These are phyloP conservation scores for Exocentrus adspersus DNA, from an alignment of 2,888 invertebrate species.

Conservation along the genomic window DNA sequence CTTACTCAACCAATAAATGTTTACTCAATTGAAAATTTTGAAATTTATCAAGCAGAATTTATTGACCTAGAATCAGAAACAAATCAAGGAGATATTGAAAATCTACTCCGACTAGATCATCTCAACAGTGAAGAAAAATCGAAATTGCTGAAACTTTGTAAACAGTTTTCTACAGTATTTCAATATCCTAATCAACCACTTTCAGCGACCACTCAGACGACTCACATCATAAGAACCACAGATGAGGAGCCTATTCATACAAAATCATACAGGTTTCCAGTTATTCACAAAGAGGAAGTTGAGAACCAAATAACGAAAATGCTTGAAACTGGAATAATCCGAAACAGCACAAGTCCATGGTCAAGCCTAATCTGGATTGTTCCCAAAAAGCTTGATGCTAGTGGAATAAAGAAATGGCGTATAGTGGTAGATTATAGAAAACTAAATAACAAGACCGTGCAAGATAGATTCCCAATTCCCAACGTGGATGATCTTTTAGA, in stretches of 20 bases:
- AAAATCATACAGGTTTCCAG: too few relatives aligned
- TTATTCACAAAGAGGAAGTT: neutral
- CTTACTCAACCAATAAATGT: too few relatives aligned
- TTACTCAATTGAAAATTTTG: too few relatives aligned
- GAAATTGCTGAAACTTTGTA: too few relatives aligned
- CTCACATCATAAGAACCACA: too few relatives aligned
- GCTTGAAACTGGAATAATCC: neutral
- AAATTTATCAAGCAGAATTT: too few relatives aligned
- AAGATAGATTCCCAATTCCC: constrained; percentile 3
- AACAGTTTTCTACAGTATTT: too few relatives aligned
- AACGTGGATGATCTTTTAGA: constrained; percentile 5
- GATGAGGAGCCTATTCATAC: too few relatives aligned
- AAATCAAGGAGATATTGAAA: neutral
- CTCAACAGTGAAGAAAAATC: too few relatives aligned
- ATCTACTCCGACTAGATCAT: too few relatives aligned
- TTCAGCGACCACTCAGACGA: neutral
- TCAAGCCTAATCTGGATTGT: constrained; percentile 56
- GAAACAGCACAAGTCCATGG: constrained; percentile 47
- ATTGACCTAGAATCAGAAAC: too few relatives aligned
- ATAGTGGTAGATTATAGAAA: constrained; percentile 1
- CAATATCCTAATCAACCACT: too few relatives aligned
- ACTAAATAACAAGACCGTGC: constrained; percentile 1
- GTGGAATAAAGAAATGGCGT: constrained; percentile 51
- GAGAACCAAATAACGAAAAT: constrained; percentile 17
- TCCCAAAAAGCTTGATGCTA: constrained; percentile 54